phyloP scores from a whole-genome alignment of 2,797 vertebrate species.

The Diplodus puntazzo region DNA sequence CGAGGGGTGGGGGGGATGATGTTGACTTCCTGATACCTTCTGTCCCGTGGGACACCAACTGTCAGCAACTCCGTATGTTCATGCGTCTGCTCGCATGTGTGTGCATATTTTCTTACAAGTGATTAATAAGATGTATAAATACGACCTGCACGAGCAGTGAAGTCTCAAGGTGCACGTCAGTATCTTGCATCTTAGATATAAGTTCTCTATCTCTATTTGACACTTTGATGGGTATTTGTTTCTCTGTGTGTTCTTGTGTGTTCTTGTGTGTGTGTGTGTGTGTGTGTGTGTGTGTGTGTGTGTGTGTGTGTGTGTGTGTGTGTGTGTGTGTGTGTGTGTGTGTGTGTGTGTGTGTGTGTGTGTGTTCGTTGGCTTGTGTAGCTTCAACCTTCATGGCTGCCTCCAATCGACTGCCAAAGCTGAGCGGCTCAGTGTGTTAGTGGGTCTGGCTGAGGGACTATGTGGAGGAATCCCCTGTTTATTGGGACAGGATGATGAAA shows the following conservation, averaged over 20 bases:
- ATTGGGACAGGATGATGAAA: slow-evolving; percentile 27
- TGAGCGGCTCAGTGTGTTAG: slow-evolving; percentile 68
- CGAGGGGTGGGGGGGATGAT: slow-evolving; percentile 57
- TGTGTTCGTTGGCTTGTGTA: slow-evolving; percentile 41
- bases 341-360: slow-evolving; percentile 15
- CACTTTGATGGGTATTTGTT: slow-evolving; percentile 9
- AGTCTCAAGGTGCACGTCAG: neutral
- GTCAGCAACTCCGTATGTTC: slow-evolving; percentile 58
- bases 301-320: slow-evolving; percentile 4
- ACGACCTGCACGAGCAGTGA: neutral
- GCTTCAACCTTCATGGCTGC: slow-evolving; percentile 63
- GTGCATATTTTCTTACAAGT: slow-evolving; percentile 25
- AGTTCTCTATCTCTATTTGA: neutral
- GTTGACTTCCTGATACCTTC: slow-evolving; percentile 80
- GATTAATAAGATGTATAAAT: slow-evolving; percentile 22
- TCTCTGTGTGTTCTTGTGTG: neutral
- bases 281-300: slow-evolving; percentile 14
- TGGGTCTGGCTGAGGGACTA: slow-evolving; percentile 67
- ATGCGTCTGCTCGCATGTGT: slow-evolving; percentile 6
- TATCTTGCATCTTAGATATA: neutral
- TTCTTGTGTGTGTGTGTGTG: slow-evolving; percentile 16
- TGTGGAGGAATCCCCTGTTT: slow-evolving; percentile 64
- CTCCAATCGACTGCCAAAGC: slow-evolving; percentile 65
- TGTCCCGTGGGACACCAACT: slow-evolving; percentile 67
- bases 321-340: slow-evolving; percentile 10